Evolutionary conservation across 1,140 invertebrate genomes (phyloP), one percentile per base, ranked within the genome.

Genomic region (Centruroides sculpturatus): DNA sequence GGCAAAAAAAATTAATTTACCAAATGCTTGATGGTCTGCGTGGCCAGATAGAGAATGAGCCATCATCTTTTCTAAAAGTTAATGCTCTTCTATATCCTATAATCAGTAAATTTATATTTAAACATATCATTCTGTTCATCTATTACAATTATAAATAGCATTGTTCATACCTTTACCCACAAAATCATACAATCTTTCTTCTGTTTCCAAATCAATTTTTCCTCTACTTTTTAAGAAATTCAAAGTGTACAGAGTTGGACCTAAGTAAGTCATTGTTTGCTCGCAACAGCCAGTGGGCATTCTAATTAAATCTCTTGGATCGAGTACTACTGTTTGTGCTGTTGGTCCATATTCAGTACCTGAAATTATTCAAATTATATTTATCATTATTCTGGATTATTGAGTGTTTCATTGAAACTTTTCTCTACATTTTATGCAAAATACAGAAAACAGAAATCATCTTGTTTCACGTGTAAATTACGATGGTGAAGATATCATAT

Each of bases 201-300:
- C 69, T n/a, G 66, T 60, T 11, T 66, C 56, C 7, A 63, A 52
- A 4, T 66, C 68, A 8, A 74, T 59, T 55, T 68, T 60, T 23
- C 66, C 66, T 3, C 67, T 72, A 7, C 66, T 50, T 23, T 71
- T 68, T 10, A 76, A 65, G 58, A 75, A 76, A 5, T 63, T 61
- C 60, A 73, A 65, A 4, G 73, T 70, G 55, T 71, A 75, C 7
- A 76, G 67, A 35, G 69, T 70, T 10, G 74, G 74, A 0, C 72
- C 73, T 48, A 76, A 64, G 13, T 66, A 64, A 35, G 75, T 71
- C 67, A 76, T 72, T 12, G 71, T 75, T 63, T 76, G 75, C 59
- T 76, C 74, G 1, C 74, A 73, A 66, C 74, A 75, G 3, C 75
- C 75, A 11, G 66, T 69, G 0, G 75, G 75, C 35, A 68, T 59